Conservation (phyloP, 2,113 vertebrate genomes). For the Sinocyclocheilus grahami region DNA sequence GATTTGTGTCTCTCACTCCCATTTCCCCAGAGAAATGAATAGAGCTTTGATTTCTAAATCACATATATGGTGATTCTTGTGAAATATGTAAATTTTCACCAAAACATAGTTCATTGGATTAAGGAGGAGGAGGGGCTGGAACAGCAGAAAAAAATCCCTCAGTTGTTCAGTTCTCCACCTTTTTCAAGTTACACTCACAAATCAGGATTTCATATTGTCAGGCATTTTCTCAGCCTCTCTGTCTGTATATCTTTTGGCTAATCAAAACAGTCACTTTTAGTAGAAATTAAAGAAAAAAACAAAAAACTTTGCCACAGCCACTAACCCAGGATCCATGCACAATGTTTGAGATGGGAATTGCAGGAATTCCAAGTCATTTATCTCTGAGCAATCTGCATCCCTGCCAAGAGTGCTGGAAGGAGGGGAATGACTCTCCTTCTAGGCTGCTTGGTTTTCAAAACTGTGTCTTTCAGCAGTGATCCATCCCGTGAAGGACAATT, state of each 20-base stretch:
- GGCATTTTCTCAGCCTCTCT: constrained; percentile 63
- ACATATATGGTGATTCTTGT: constrained; percentile 3
- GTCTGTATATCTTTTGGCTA: constrained; percentile 57
- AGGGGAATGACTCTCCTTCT: constrained; percentile 56
- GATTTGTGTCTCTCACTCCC: not conserved
- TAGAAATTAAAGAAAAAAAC: constrained; percentile 17
- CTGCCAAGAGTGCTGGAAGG: constrained; percentile 66
- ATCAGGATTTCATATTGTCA: constrained; percentile 65
- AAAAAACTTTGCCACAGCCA: constrained; percentile 5
- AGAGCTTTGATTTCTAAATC: not conserved
- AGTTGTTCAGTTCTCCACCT: constrained; percentile 64
- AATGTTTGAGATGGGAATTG: constrained; percentile 75
- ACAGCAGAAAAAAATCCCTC: constrained; percentile 46
- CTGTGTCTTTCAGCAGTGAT: constrained; percentile 47
- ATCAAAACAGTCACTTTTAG: constrained; percentile 46
- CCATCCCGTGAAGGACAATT: not conserved
- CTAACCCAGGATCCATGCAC: constrained; percentile 61
- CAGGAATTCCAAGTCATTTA: constrained; percentile 80
- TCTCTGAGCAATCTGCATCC: constrained; percentile 74
- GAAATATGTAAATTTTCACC: not conserved
- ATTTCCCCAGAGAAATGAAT: not conserved
- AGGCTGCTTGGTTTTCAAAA: constrained; percentile 62
- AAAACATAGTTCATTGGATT: not conserved
- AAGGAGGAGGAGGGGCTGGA: not conserved
- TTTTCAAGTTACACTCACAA: constrained; percentile 66